Base-by-base conservation (phyloP, 2,888 invertebrate species). In the Encarsia formosa region DNA sequence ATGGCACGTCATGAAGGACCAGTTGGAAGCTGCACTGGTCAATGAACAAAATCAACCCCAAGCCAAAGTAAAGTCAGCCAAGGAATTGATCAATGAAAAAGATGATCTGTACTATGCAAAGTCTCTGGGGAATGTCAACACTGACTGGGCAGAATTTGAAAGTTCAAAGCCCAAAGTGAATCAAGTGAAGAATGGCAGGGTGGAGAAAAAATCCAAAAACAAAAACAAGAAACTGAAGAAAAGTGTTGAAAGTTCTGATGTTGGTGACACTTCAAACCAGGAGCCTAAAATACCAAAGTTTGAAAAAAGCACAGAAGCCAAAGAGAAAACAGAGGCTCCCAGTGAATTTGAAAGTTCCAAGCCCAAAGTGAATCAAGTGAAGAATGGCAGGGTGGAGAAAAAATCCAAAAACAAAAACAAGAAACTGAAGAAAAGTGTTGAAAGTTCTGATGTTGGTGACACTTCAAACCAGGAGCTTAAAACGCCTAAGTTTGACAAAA, bases 1-100 rank as follows among this genome's bases (percentile, higher is more conserved):
- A 66, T 88, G 88, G 88, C 77, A 78, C 54, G 79, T 82, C 51
- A 83, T 88, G 81, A 84, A 84, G 67, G 77, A 81, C 57, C 83
- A 85, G 61, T 68, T 85, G 16, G 59, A 79, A 40, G 74, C 62
- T 9, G 58, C 52, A 37, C 38, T 52, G 18, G 44, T 53, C 5
- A 56, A 56, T 16, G 58, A 58, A n/a, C 47, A 63, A 41, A 47
- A 24, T 9, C 9, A 29, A 11, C 11, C 19, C 2, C 45, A 48
- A 18, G 49, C 56, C 13, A 65, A 58, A 49, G 37, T 55, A 8
- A 71, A 68, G 56, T 59, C 66, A n/a, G 69, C 65, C 1, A 68
- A 64, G 49, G 59, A 70, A 44, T 59, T 70, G 19, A 59, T 71
- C 11, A 75, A 78, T 3, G 78, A 80, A 63, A 75, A 77, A 51